phyloP scores from a whole-genome alignment of 2,888 invertebrate species.

The Nemoura dubitans region DNA sequence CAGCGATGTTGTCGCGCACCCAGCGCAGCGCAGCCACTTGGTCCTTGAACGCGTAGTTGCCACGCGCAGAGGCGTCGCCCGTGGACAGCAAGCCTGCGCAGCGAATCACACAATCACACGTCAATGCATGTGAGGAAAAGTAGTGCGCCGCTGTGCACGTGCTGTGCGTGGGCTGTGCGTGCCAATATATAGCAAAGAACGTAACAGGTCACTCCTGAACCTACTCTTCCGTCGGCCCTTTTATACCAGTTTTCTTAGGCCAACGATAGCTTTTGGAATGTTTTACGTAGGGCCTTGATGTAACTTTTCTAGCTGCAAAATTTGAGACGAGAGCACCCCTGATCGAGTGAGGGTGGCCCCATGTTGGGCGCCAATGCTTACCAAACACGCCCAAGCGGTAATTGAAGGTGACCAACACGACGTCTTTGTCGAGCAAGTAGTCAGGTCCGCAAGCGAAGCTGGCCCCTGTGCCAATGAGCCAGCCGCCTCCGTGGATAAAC shows the following conservation, averaged over 20 bases:
- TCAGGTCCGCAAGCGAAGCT: conserved; percentile 7
- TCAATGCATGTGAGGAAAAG: too few species aligned
- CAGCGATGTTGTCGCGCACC: conserved; percentile 46
- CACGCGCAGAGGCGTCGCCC: conserved; percentile 69
- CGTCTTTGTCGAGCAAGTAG: conserved; percentile 44
- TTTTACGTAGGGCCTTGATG: too few species aligned
- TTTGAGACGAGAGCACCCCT: too few species aligned
- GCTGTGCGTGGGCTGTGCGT: too few species aligned
- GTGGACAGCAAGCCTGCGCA: conserved; percentile 68
- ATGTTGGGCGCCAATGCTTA: not conserved
- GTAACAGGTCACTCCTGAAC: too few species aligned
- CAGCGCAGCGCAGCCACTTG: conserved; percentile 49
- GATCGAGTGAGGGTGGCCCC: not conserved
- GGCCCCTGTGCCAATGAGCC: conserved; percentile 35
- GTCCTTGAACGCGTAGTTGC: conserved; percentile 72
- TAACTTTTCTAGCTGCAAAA: too few species aligned
- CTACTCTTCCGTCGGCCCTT: too few species aligned
- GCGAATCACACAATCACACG: too few species aligned
- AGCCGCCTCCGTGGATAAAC: conserved; percentile 47
- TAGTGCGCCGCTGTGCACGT: too few species aligned
- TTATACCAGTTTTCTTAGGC: too few species aligned
- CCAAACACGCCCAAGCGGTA: conserved; percentile 53
- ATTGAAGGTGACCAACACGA: conserved; percentile 53
- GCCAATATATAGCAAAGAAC: too few species aligned
- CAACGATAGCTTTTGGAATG: too few species aligned